A percentile compares a stretch with the other conserved stretches of the same genome.
Conservation (phyloP, 2,113 vertebrate genomes). For the Cyprinodon brontotheroides region DNA sequence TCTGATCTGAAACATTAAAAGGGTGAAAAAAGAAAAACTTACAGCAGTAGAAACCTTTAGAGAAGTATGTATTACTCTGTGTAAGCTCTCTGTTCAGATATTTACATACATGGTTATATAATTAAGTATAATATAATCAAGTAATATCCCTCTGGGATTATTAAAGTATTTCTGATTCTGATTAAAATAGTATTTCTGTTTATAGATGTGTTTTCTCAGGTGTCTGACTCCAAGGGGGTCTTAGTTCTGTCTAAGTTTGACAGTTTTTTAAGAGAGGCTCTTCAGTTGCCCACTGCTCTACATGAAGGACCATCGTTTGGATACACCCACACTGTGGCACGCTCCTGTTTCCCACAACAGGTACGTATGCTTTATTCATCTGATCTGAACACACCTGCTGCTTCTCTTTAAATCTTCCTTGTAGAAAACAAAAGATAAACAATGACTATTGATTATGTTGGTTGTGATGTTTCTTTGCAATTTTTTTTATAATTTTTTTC, state of each 20-base stretch:
- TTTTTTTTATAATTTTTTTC: conserved; percentile 2
- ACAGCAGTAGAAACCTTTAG: no score
- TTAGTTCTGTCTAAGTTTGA: conserved; percentile 88
- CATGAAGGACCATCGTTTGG: conserved; percentile 92
- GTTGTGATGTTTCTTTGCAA: neutral
- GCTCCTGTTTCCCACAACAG: conserved; percentile 90
- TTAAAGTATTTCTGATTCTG: no score
- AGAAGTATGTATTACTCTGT: no score
- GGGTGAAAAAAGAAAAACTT: no score
- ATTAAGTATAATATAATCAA: no score
- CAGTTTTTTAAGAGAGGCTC: conserved; percentile 84
- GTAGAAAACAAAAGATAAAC: neutral
- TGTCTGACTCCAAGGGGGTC: conserved; percentile 87
- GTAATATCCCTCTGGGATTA: no score
- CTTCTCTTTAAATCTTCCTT: no score
- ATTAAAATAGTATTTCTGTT: conserved; percentile 3
- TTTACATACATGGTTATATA: no score
- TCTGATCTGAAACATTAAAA: neutral
- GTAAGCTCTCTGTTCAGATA: no score
- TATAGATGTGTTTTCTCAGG: conserved; percentile 92
- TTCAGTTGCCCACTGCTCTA: conserved; percentile 87
- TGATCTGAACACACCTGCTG: neutral
- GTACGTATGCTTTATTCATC: conserved; percentile 56
- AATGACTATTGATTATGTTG: neutral
- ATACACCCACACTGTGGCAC: conserved; percentile 84